Evolutionary conservation across 2,888 invertebrate species (phyloP), one percentile per base, ranked within the genome.

Genomic region (Pyrrhosoma nymphula): DNA sequence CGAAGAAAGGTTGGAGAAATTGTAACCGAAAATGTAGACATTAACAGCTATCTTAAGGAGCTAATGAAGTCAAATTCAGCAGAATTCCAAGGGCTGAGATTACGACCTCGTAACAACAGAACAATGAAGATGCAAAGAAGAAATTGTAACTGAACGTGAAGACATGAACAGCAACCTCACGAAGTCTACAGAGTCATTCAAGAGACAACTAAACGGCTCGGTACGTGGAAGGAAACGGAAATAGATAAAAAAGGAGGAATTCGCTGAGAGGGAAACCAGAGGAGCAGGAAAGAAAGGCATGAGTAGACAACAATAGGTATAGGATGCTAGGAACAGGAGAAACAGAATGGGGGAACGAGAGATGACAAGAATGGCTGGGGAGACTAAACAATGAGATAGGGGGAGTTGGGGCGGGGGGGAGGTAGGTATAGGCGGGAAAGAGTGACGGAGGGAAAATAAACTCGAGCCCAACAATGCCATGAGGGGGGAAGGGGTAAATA

Each of bases 311-410:
- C 82, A 82, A 89, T 47, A 56, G 88, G 47, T 20, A 16, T 23
- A 88, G 89, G 47, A 6, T 55, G 89, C 47, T 55, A n/a, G 47
- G 26, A 89, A 26, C 20, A n/a, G 56, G 55, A 55, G 89, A 56
- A 20, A 89, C 26, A 26, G 55, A 89, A 89, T n/a, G 35, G 89
- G 89, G 55, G 35, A 89, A 39, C 47, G n/a, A 23, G 55, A 23
- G n/a, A n/a, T 55, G 55, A 89, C 55, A 89, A 89, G 89, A 89
- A 89, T 55, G 56, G 56, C 12, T 47, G n/a, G 82, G 35, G 82
- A 35, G 82, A 16, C 82, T 30, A 82, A 69, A 82, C 82, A 82
- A 82, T 35, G 89, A 16, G n/a, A 55, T 47, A 8, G 47, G 47
- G 47, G 2, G 2, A 8, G 47, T 4, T 4, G 47, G 47, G 8